Evolutionary conservation across 2,113 vertebrate species (phyloP), one percentile per base, ranked within the genome.

Genomic region (Aptenodytes patagonicus): DNA sequence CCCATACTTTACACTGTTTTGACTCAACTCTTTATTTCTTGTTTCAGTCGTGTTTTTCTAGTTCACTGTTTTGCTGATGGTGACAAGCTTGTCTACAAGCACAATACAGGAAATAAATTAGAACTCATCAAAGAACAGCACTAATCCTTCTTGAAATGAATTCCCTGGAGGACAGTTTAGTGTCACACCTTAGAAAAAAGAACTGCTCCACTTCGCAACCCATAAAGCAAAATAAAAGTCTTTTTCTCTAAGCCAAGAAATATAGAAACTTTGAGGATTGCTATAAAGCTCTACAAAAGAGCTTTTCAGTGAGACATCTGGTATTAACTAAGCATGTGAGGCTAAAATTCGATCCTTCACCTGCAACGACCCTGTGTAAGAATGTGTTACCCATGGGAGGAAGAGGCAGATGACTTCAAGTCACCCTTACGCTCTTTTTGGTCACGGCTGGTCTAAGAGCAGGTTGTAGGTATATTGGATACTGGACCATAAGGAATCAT

Each of bases 301-400:
- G 65, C 87, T 95, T 95, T 96, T 96, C 81, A 93, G 11, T 60
- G 81, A 85, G 44, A 91, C 95, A 92, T 96, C 93, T 94, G 93
- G 89, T 68, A 95, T 91, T 96, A 97, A 93, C 95, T 96, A 95
- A 95, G 69, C 77, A 76, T 34, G 72, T 84, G 89, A 87, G 52
- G 61, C 51, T 93, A 93, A 87, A 97, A 94, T 84, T 91, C 4
- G 1, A 55, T 91, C 77, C 72, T 94, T 96, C 93, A 94, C 93
- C 95, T 96, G 89, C 87, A 89, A 32, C 0, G n/a, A 94, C 91
- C 95, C 83, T 62, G 47, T n/a, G 51, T 55, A 89, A 92, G 51
- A 71, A 78, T 71, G 42, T 55, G 42, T 64, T 94, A 81, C 89
- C 64, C 89, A 9, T 19, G 83, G 89, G 93, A 96, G 94, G 83